phyloP scores from a whole-genome alignment of 1,140 invertebrate species.

The Lepidurus arcticus region DNA sequence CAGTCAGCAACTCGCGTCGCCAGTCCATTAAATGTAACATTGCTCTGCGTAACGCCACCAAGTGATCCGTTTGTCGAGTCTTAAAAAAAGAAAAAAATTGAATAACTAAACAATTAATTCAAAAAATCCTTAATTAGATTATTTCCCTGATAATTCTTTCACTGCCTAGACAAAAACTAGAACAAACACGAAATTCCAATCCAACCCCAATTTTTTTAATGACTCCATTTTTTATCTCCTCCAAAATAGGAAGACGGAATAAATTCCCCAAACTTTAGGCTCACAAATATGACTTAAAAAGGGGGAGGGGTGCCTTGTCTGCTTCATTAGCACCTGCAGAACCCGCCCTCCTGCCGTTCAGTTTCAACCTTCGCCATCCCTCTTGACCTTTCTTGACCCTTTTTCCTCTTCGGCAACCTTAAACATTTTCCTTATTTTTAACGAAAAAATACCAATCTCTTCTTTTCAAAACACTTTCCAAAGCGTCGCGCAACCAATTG shows the following conservation, averaged over 20 bases:
- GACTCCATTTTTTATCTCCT: too few species aligned
- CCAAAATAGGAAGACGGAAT: too few species aligned
- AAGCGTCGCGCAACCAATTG: neutral
- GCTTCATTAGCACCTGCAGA: slow-evolving; percentile 7
- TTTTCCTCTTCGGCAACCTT: neutral
- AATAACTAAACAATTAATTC: too few species aligned
- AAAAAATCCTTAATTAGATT: too few species aligned
- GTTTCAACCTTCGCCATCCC: neutral
- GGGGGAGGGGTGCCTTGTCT: neutral
- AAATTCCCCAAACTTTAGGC: neutral
- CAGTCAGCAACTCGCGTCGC: slow-evolving; percentile 71
- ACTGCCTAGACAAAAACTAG: too few species aligned
- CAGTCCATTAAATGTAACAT: slow-evolving; percentile 84
- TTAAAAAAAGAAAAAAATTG: slow-evolving; percentile 45
- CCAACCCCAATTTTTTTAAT: too few species aligned
- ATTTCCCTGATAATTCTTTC: too few species aligned
- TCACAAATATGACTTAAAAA: neutral
- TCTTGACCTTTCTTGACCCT: neutral
- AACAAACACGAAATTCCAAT: too few species aligned
- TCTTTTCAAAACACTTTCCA: neutral
- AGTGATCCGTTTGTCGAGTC: slow-evolving; percentile 75
- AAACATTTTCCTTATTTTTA: neutral
- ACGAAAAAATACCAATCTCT: neutral
- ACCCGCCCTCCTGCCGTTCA: slow-evolving; percentile 16
- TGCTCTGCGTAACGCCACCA: slow-evolving; percentile 71